A percentile compares a stretch with the other conserved stretches of the same genome.
These are phyloP conservation scores for Danionella dracula DNA, from an alignment of 2,797 vertebrate genomes.

Conservation along the genomic window DNA sequence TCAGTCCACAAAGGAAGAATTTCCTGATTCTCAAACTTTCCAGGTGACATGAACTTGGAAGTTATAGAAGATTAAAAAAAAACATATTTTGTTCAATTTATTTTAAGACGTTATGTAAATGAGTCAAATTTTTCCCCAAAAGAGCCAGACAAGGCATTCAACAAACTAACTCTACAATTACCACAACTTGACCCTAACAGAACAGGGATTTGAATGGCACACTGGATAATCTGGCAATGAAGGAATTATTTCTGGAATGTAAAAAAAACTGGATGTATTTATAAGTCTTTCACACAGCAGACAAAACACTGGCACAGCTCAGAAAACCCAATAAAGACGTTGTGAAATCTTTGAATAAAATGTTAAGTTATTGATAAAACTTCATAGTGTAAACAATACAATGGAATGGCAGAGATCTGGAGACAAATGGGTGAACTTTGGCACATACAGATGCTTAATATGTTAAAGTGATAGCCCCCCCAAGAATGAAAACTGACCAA, in stretches of 20 bases:
- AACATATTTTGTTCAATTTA: too few relatives aligned
- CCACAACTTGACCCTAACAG: slow-evolving; percentile 39
- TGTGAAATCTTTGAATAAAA: slow-evolving; percentile 40
- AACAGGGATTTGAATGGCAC: slow-evolving; percentile 33
- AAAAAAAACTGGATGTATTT: slow-evolving; percentile 17
- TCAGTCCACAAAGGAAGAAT: too few relatives aligned
- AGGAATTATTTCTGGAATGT: slow-evolving; percentile 22
- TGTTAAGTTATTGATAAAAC: slow-evolving; percentile 47
- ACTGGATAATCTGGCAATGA: slow-evolving; percentile 44
- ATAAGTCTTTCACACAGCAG: slow-evolving; percentile 33
- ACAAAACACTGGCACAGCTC: slow-evolving; percentile 29
- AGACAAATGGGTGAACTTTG: slow-evolving; percentile 62
- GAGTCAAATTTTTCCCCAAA: too few relatives aligned
- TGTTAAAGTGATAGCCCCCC: slow-evolving; percentile 37
- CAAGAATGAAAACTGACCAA: too few relatives aligned
- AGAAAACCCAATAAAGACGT: slow-evolving; percentile 46
- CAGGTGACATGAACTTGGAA: too few relatives aligned
- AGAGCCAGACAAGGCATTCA: too few relatives aligned
- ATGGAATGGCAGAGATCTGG: slow-evolving; percentile 48
- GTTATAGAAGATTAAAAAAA: too few relatives aligned
- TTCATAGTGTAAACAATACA: too few relatives aligned
- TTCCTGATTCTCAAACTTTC: too few relatives aligned
- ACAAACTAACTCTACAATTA: too few relatives aligned
- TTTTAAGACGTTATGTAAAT: too few relatives aligned
- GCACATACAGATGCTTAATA: slow-evolving; percentile 67